A percentile compares a stretch with the other conserved stretches of the same genome.
phyloP scores from a whole-genome alignment of 1,140 invertebrate genomes.

The Nasonia giraulti region DNA sequence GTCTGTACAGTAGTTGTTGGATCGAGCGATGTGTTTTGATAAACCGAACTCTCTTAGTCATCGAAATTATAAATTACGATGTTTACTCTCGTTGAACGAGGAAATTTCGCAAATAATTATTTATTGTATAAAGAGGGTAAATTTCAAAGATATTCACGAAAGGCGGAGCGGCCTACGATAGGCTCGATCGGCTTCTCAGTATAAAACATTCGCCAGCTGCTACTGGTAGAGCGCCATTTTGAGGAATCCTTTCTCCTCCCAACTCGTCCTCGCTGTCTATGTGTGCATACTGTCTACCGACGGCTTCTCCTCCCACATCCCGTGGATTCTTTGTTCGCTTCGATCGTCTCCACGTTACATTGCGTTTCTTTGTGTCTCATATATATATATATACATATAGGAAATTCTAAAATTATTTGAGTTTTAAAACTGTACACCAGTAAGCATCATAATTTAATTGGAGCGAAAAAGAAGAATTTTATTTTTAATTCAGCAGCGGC shows the following conservation, averaged over 20 bases:
- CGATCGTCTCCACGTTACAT: not conserved
- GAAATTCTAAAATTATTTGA: too few relatives aligned
- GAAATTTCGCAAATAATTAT: not conserved
- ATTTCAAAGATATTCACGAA: slow-evolving; percentile 29
- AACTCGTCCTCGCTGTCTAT: slow-evolving; percentile 50
- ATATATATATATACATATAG: too few relatives aligned
- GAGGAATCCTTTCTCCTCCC: slow-evolving; percentile 62
- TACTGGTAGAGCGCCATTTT: slow-evolving; percentile 63
- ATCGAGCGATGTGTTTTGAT: slow-evolving; percentile 11
- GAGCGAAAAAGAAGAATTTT: too few relatives aligned
- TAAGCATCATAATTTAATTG: too few relatives aligned
- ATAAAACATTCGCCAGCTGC: slow-evolving; percentile 58
- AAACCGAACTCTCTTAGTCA: slow-evolving; percentile 5
- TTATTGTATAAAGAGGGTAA: not conserved
- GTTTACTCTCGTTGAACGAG: not conserved
- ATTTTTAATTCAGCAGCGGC: too few relatives aligned
- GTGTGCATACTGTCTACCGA: not conserved
- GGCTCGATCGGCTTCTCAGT: slow-evolving; percentile 56
- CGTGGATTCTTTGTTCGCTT: not conserved
- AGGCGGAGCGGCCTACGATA: slow-evolving; percentile 64
- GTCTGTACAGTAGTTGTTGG: not conserved
- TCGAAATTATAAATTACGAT: not conserved
- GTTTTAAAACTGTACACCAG: too few relatives aligned
- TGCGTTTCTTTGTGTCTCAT: too few relatives aligned
- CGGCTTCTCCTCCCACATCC: not conserved